These are phyloP conservation scores for Caenorhabditis remanei DNA, from an alignment of 1,140 invertebrate genomes.

Conservation along the genomic window DNA sequence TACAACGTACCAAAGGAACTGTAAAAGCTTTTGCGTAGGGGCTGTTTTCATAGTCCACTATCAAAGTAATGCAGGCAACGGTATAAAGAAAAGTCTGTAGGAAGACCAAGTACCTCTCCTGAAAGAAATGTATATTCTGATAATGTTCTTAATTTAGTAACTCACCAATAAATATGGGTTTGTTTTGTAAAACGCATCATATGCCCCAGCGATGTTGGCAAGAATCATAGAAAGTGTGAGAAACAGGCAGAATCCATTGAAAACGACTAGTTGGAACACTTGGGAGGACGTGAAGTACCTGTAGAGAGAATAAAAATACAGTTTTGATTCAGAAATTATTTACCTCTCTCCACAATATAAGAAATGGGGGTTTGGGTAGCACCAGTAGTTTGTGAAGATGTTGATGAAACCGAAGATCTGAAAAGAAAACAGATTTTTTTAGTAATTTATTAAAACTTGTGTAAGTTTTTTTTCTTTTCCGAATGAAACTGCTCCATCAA, in stretches of 20 bases:
- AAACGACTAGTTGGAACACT: constrained; percentile 39
- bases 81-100: constrained; percentile 11
- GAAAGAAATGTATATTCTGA: neutral
- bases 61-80: neutral
- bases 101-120: constrained; percentile 11
- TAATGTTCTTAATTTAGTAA: too few relatives aligned
- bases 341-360: constrained; percentile 38
- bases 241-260: constrained; percentile 47
- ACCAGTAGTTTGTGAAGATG: constrained; percentile 12
- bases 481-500: neutral
- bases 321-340: neutral
- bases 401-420: constrained; percentile 38
- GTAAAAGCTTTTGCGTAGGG: constrained; percentile 27
- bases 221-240: constrained; percentile 18
- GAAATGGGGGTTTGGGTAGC: constrained; percentile 41
- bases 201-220: neutral
- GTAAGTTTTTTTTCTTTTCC: neutral
- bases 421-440: neutral
- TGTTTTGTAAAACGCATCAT: constrained; percentile 29
- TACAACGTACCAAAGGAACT: constrained; percentile 7
- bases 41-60: constrained; percentile 26
- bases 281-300: constrained; percentile 47
- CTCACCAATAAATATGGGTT: constrained; percentile 24
- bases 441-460: neutral
- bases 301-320: neutral